phyloP scores from a whole-genome alignment of 2,888 invertebrate genomes.

The Tuberolachnus salignus region DNA sequence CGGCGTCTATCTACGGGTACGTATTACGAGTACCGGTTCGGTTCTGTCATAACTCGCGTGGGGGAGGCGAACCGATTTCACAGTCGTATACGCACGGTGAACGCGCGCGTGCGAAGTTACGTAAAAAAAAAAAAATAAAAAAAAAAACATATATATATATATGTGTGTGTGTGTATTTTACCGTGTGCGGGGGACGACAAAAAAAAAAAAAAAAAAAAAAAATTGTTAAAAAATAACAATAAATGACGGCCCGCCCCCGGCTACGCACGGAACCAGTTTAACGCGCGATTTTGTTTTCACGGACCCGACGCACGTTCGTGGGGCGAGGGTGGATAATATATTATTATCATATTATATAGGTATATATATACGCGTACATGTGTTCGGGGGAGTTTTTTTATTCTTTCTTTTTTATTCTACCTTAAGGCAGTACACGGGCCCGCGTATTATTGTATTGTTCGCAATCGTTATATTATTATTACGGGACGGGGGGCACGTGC shows the following conservation, averaged over 20 bases:
- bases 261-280: constrained; percentile 22
- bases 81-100: not conserved
- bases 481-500: constrained; percentile 34
- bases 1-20: no score
- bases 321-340: constrained; percentile 9
- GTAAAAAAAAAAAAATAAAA: constrained; percentile 4
- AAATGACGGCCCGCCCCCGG: no score
- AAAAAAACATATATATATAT: no score
- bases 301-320: not conserved
- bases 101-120: not conserved
- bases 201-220: no score
- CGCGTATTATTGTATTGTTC: not conserved
- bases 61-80: not conserved
- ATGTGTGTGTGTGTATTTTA: no score
- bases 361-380: not conserved
- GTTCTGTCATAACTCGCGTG: not conserved
- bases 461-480: constrained; percentile 17
- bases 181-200: not conserved
- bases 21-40: not conserved
- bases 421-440: no score
- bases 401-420: not conserved
- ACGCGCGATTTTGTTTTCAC: constrained; percentile 21
- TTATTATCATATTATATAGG: no score
- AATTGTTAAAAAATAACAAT: no score
- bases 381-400: constrained; percentile 7